Conservation (phyloP, 2,797 vertebrate genomes). For the Myripristis jacobus region DNA sequence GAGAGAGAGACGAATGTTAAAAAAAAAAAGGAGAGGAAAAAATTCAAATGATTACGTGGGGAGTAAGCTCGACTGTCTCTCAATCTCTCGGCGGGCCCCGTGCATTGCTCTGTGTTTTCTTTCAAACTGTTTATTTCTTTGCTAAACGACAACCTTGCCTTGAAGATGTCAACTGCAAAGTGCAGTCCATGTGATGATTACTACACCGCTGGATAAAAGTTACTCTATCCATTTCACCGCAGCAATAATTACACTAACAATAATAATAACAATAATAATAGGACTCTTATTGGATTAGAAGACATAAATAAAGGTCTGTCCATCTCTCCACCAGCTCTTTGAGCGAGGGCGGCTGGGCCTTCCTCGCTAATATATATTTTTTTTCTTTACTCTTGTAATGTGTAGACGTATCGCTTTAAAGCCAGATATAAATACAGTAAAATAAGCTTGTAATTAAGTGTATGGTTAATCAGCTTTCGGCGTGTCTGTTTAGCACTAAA, state of each 20-base stretch:
- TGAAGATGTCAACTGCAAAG: constrained; percentile 80
- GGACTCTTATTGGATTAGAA: constrained; percentile 29
- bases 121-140: constrained; percentile 73
- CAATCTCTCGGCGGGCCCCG: constrained; percentile 49
- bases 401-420: constrained; percentile 4
- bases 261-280: too few relatives aligned
- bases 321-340: constrained; percentile 22
- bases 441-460: constrained; percentile 42
- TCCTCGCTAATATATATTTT: constrained; percentile 37
- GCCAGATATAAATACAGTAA: constrained; percentile 42
- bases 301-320: constrained; percentile 6
- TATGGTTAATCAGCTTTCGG: constrained; percentile 37
- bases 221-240: constrained; percentile 30
- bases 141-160: constrained; percentile 81
- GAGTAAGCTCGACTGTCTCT: constrained; percentile 23
- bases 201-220: constrained; percentile 52
- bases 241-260: too few relatives aligned
- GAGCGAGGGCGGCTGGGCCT: constrained; percentile 60
- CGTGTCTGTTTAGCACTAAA: constrained; percentile 49
- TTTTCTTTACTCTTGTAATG: constrained; percentile 5
- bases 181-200: constrained; percentile 68
- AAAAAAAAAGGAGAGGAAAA: background rate
- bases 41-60: constrained; percentile 6
- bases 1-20: constrained; percentile 15
- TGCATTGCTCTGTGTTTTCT: constrained; percentile 73